Conservation (phyloP, 92 coral and sea anemone genomes). For the Palythoa caribaeorum region DNA sequence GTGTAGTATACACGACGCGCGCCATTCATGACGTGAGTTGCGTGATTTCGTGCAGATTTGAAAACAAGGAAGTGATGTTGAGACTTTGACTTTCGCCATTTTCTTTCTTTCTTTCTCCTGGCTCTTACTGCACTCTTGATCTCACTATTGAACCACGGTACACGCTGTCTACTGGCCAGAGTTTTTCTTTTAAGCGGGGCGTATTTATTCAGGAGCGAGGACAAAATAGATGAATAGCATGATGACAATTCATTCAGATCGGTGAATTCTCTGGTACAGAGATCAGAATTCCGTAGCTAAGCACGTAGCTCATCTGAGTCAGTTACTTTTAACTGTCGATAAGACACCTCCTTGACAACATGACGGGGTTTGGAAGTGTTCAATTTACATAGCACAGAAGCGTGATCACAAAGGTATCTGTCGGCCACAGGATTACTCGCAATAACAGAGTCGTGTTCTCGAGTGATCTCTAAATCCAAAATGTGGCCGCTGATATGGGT, state of each 20-base stretch:
- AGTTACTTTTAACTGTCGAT: too few species aligned
- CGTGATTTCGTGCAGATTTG: not conserved
- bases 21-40: not conserved
- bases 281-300: not conserved
- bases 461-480: slow-evolving; percentile 5
- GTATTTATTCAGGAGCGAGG: not conserved
- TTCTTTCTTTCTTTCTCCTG: not conserved
- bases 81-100: not conserved
- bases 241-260: not conserved
- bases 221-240: not conserved
- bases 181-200: not conserved
- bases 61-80: not conserved
- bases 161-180: not conserved
- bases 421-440: not conserved
- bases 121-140: not conserved
- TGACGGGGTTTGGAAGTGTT: too few species aligned
- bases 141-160: too few species aligned
- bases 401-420: not conserved
- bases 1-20: not conserved
- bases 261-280: not conserved
- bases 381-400: not conserved
- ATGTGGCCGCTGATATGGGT: not conserved
- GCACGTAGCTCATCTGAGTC: not conserved
- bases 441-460: not conserved
- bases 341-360: too few species aligned